Percentiles rank a stretch among this genome's conserved stretches.
phyloP scores from a whole-genome alignment of 2,888 invertebrate genomes.

The Agrochola macilenta region DNA sequence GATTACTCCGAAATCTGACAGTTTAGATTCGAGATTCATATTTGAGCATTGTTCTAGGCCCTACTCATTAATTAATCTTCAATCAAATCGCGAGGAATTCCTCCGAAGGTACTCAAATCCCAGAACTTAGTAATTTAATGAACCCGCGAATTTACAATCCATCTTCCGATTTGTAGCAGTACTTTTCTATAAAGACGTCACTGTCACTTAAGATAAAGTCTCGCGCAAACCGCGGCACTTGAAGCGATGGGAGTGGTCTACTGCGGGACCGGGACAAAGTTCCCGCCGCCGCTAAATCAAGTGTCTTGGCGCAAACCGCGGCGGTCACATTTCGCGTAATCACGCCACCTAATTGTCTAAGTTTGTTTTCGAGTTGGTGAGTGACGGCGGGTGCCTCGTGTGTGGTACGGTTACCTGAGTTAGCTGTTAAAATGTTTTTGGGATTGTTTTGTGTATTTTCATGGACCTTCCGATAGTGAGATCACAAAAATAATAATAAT shows the following conservation, averaged over 20 bases:
- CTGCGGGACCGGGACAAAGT: slow-evolving; percentile 52
- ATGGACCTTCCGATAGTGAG: background rate
- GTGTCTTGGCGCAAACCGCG: slow-evolving; percentile 60
- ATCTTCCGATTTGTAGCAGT: slow-evolving; percentile 16
- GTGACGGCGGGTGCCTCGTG: slow-evolving; percentile 43
- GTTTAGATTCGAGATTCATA: background rate
- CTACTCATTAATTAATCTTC: slow-evolving; percentile 34
- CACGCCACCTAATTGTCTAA: slow-evolving; percentile 67
- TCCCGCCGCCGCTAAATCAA: slow-evolving; percentile 60
- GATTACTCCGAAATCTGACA: slow-evolving; percentile 1
- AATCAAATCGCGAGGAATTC: slow-evolving; percentile 29
- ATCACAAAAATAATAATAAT: background rate
- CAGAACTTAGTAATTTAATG: slow-evolving; percentile 38
- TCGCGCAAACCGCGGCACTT: slow-evolving; percentile 40
- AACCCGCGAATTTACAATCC: slow-evolving; percentile 22
- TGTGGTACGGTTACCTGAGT: slow-evolving; percentile 27
- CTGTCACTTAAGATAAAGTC: slow-evolving; percentile 56
- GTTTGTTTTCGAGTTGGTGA: slow-evolving; percentile 61
- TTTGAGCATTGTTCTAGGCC: slow-evolving; percentile 21
- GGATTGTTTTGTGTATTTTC: slow-evolving; percentile 5
- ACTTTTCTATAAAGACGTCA: slow-evolving; percentile 44
- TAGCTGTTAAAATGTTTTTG: slow-evolving; percentile 18
- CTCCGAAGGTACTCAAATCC: slow-evolving; percentile 10
- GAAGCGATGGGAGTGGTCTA: slow-evolving; percentile 49
- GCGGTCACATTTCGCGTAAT: slow-evolving; percentile 67